A percentile compares a stretch with the other conserved stretches of the same genome.
Evolutionary conservation across 1,140 invertebrate species (phyloP).

Genomic region (Aphidius gifuensis): DNA sequence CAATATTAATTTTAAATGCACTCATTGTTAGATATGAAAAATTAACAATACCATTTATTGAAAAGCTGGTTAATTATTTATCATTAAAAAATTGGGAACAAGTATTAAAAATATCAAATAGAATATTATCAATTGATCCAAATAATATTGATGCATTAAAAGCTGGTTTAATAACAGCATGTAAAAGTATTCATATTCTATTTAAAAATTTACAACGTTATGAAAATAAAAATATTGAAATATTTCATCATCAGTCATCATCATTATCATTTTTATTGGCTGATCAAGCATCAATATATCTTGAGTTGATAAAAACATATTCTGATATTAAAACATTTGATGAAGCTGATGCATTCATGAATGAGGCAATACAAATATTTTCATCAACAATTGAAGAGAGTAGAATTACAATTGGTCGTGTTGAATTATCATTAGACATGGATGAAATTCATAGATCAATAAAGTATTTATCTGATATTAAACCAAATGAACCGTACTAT

Average conservation of each 20-base stretch:
- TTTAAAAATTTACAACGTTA: conserved; percentile 65
- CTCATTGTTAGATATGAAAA: conserved; percentile 75
- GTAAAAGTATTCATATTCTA: conserved; percentile 65
- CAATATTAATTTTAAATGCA: conserved; percentile 75
- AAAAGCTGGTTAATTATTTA: conserved; percentile 86
- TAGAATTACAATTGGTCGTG: conserved; percentile 77
- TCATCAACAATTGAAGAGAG: conserved; percentile 78
- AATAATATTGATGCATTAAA: conserved; percentile 76
- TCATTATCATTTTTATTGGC: conserved; percentile 56
- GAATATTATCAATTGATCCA: conserved; percentile 68
- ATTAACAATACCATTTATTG: conserved; percentile 72
- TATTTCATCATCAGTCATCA: no score
- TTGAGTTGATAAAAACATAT: conserved; percentile 83
- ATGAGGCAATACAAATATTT: conserved; percentile 78
- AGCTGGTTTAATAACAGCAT: conserved; percentile 70
- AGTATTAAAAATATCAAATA: conserved; percentile 71
- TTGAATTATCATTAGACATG: no score
- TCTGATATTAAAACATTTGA: conserved; percentile 67
- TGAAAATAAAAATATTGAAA: conserved; percentile 72
- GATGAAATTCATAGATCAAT: no score
- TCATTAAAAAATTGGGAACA: conserved; percentile 84
- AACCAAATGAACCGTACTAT: no score
- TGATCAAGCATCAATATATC: conserved; percentile 81
- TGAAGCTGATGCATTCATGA: conserved; percentile 79
- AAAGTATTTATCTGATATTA: no score